phyloP scores from a whole-genome alignment of 2,113 vertebrate species.

The Podarcis raffonei region DNA sequence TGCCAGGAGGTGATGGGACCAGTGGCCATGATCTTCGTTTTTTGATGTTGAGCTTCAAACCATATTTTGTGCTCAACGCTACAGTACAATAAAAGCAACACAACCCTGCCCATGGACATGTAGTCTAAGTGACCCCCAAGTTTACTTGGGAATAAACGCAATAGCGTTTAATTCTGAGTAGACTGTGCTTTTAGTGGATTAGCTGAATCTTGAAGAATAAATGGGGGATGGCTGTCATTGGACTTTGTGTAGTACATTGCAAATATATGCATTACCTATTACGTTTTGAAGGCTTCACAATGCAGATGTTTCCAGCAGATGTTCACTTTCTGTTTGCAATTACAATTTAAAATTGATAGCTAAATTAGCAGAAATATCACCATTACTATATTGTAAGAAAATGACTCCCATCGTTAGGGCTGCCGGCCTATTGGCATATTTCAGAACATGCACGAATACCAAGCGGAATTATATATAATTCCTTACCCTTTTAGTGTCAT shows the following conservation, averaged over 20 bases:
- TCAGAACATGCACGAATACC: slow-evolving; percentile 34
- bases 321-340: slow-evolving; percentile 26
- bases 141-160: too few species aligned
- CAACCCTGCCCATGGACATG: too few species aligned
- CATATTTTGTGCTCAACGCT: too few species aligned
- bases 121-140: too few species aligned
- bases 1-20: too few species aligned
- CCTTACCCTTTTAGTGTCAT: background rate
- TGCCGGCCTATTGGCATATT: slow-evolving; percentile 45
- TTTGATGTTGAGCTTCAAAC: too few species aligned
- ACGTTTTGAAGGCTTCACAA: background rate
- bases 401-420: slow-evolving; percentile 32
- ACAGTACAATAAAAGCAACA: background rate
- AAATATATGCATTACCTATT: background rate
- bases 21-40: too few species aligned
- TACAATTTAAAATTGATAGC: slow-evolving; percentile 28
- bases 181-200: background rate
- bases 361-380: slow-evolving; percentile 14
- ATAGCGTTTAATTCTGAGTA: background rate
- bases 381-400: slow-evolving; percentile 36
- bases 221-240: too few species aligned
- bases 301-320: background rate
- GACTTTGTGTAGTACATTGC: background rate
- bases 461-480: slow-evolving; percentile 36
- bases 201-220: too few species aligned